phyloP scores from a whole-genome alignment of 1,140 invertebrate species.

The Drosophila baimaii region DNA sequence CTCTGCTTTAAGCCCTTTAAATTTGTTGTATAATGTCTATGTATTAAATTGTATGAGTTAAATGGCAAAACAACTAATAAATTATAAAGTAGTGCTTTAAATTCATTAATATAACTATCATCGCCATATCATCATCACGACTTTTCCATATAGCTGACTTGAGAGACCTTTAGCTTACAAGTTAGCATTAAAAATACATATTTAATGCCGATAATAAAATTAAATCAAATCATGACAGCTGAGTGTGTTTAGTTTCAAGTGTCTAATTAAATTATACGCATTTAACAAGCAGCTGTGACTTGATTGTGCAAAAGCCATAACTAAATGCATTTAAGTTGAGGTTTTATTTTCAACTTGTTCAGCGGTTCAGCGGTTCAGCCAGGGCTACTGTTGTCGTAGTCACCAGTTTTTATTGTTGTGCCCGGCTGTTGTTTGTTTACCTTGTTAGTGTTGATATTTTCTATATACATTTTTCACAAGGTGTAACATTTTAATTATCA shows the following conservation, averaged over 20 bases:
- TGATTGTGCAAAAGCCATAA: conserved; percentile 78
- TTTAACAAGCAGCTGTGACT: conserved; percentile 74
- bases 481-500: conserved; percentile 82
- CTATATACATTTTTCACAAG: conserved; percentile 65
- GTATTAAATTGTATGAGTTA: not conserved
- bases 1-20: conserved; percentile 42
- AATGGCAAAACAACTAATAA: not conserved
- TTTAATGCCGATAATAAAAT: conserved; percentile 43
- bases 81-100: not conserved
- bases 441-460: conserved; percentile 48
- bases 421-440: conserved; percentile 29
- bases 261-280: conserved; percentile 79
- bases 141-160: not conserved
- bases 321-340: conserved; percentile 57
- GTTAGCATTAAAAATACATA: conserved; percentile 56
- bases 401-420: conserved; percentile 34
- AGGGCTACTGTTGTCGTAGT: conserved; percentile 49
- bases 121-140: not conserved
- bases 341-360: conserved; percentile 48
- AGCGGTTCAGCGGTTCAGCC: conserved; percentile 27
- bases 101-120: not conserved
- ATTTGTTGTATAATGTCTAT: conserved; percentile 12
- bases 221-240: conserved; percentile 52
- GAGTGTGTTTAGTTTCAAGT: conserved; percentile 71
- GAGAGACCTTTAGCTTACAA: conserved; percentile 41